A percentile compares a stretch with the other conserved stretches of the same genome.
These are phyloP conservation scores for Myiagra hebetior DNA, from an alignment of 2,113 vertebrate species.

Conservation along the genomic window DNA sequence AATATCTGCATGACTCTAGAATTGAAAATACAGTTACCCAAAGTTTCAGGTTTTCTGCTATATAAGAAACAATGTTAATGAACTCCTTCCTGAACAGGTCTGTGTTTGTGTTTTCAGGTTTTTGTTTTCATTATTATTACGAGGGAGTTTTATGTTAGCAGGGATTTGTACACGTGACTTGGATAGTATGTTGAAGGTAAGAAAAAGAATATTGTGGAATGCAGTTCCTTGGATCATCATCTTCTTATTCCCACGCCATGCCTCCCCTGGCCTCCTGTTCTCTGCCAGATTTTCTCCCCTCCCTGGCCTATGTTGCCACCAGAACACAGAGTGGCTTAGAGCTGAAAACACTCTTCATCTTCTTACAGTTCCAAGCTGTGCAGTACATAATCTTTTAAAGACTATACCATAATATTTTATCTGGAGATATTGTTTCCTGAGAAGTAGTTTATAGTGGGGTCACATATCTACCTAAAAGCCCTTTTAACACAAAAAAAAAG, in stretches of 20 bases:
- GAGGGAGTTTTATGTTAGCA: rapidly evolving
- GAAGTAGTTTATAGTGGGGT: not conserved
- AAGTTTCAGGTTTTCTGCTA: not conserved
- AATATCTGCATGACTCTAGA: not conserved
- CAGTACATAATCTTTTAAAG: not conserved
- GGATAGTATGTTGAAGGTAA: not conserved
- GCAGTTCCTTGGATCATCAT: not conserved
- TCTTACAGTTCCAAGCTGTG: not conserved
- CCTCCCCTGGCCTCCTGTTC: not conserved
- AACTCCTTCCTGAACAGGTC: not conserved
- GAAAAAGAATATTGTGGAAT: not conserved
- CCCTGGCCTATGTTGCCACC: not conserved
- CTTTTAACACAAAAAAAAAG: not conserved
- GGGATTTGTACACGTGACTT: not conserved
- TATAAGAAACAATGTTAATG: not conserved
- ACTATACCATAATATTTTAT: not conserved
- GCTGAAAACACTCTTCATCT: not conserved
- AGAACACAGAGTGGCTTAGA: not conserved
- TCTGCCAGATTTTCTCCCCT: not conserved
- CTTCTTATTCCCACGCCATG: not conserved
- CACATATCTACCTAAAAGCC: not conserved
- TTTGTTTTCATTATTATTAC: not conserved
- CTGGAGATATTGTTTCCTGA: not conserved
- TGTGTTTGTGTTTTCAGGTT: not conserved
- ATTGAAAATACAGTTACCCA: not conserved